Evolutionary conservation across 1,140 invertebrate genomes (phyloP).

Genomic region (Luehdorfia chinensis): DNA sequence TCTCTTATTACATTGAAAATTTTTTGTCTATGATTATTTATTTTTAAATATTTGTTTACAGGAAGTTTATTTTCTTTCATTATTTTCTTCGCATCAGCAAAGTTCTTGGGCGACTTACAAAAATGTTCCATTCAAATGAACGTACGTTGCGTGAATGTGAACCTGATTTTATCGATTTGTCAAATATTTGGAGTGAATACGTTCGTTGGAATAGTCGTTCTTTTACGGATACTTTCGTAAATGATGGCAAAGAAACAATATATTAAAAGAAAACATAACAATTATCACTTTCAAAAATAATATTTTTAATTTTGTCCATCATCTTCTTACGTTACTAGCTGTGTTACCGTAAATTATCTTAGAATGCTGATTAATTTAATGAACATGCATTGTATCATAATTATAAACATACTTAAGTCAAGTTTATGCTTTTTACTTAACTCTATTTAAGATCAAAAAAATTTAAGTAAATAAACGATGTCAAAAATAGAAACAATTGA

Average conservation of each 20-base stretch:
- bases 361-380: neutral
- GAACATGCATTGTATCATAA: neutral
- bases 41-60: neutral
- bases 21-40: neutral
- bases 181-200: slow-evolving; percentile 26
- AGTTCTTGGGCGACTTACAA: neutral
- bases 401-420: neutral
- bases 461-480: too few relatives aligned
- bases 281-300: neutral
- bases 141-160: slow-evolving; percentile 20
- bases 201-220: slow-evolving; percentile 15
- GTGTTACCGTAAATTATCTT: too few relatives aligned
- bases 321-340: too few relatives aligned
- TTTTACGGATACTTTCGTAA: neutral
- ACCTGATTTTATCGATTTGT: slow-evolving; percentile 33
- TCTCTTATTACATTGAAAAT: too few relatives aligned
- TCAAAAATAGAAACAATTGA: too few relatives aligned
- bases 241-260: neutral
- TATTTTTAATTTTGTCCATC: too few relatives aligned
- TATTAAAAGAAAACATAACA: too few relatives aligned
- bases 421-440: too few relatives aligned
- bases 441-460: too few relatives aligned
- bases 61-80: neutral
- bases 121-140: slow-evolving; percentile 3
- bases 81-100: neutral